Evolutionary conservation across 1,140 invertebrate species (phyloP).

Genomic region (Hycleus cichorii): DNA sequence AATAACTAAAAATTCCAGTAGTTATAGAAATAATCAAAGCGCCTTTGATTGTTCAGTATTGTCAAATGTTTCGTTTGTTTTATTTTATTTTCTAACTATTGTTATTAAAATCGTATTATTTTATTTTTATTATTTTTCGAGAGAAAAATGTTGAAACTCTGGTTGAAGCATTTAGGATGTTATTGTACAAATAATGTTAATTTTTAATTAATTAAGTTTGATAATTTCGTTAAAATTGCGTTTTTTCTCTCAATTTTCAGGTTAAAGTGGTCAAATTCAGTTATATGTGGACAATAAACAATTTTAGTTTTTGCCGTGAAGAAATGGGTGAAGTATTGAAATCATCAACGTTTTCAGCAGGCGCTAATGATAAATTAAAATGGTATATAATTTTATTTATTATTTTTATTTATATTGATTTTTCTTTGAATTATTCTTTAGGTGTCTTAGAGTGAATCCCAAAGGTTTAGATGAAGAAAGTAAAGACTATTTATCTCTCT

Average conservation of each 20-base stretch:
- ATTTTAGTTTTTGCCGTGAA: slow-evolving; percentile 99
- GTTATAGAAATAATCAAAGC: no score
- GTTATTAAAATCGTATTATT: no score
- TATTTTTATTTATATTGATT: slow-evolving; percentile 21
- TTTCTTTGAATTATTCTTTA: slow-evolving; percentile 38
- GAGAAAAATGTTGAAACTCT: no score
- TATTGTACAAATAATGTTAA: no score
- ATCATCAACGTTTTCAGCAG: slow-evolving; percentile 98
- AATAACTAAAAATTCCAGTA: no score
- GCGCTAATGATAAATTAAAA: slow-evolving; percentile 98
- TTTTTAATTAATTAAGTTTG: no score
- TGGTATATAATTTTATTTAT: slow-evolving; percentile 51
- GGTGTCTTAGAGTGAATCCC: slow-evolving; percentile 97
- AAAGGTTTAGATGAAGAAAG: slow-evolving; percentile 99
- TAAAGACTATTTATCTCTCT: slow-evolving; percentile 98
- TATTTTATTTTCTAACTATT: no score
- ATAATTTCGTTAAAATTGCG: not conserved
- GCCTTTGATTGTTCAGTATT: no score
- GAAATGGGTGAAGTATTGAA: slow-evolving; percentile 99
- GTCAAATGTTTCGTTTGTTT: no score
- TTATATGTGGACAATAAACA: slow-evolving; percentile 99
- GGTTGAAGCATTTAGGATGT: no score
- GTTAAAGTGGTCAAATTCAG: slow-evolving; percentile 99
- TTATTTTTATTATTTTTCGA: no score
- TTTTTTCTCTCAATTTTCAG: slow-evolving; percentile 51